Percentiles rank a stretch among this genome's conserved stretches.
Conservation (phyloP, 2,888 invertebrate genomes). For the Standfussiana lucernea region DNA sequence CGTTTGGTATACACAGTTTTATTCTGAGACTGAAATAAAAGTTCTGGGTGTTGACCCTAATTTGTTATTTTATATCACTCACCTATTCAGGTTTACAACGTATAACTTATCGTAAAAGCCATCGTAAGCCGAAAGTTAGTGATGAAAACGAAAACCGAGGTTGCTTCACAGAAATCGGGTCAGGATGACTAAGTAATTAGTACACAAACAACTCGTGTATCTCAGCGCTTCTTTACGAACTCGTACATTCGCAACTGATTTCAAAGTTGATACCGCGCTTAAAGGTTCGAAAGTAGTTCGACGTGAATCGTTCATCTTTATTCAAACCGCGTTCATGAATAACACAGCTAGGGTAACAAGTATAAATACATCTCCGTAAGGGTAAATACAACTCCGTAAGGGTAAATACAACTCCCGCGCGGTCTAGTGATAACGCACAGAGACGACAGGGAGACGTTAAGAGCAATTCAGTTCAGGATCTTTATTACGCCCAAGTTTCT, state of each 20-base stretch:
- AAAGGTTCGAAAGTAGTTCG: slow-evolving; percentile 77
- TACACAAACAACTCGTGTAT: slow-evolving; percentile 43
- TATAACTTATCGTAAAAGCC: neutral
- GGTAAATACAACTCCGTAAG: slow-evolving; percentile 80
- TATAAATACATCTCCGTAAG: slow-evolving; percentile 80
- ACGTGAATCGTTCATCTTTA: slow-evolving; percentile 85
- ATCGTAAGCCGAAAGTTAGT: slow-evolving; percentile 10
- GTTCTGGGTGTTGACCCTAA: neutral
- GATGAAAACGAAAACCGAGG: neutral
- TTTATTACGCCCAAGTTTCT: slow-evolving; percentile 84
- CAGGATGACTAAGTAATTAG: slow-evolving; percentile 52
- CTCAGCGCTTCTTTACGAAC: slow-evolving; percentile 30
- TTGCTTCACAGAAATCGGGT: slow-evolving; percentile 5
- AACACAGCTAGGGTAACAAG: slow-evolving; percentile 80
- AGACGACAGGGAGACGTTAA: slow-evolving; percentile 73
- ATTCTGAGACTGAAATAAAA: neutral
- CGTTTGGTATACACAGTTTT: neutral
- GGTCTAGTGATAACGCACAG: slow-evolving; percentile 83
- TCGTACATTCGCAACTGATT: slow-evolving; percentile 53
- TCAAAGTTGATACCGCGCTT: slow-evolving; percentile 66
- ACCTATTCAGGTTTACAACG: neutral
- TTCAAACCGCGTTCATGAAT: slow-evolving; percentile 87
- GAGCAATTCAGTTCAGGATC: slow-evolving; percentile 83
- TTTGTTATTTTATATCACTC: slow-evolving; percentile 1
- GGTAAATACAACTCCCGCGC: slow-evolving; percentile 83